Conservation (phyloP, 2,113 vertebrate genomes). For the Neoarius graeffei region DNA sequence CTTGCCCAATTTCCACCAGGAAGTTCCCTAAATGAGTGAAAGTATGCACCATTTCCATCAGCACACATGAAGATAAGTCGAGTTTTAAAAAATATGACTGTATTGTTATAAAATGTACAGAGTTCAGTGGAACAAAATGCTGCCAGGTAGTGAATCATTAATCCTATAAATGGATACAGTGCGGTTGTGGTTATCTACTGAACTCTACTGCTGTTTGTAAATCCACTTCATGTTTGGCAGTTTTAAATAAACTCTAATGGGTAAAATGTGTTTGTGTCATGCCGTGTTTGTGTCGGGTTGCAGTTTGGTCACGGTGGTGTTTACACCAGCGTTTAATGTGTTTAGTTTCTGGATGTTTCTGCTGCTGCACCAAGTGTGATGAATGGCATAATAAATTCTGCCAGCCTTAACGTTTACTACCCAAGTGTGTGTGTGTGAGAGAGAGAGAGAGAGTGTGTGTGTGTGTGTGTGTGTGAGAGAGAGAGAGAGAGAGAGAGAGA, state of each 20-base stretch:
- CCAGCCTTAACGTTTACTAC: constrained; percentile 27
- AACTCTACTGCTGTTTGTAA: neutral
- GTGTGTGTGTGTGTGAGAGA: neutral
- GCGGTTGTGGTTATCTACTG: neutral
- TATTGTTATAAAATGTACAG: neutral
- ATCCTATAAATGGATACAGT: neutral
- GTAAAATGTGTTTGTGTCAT: neutral
- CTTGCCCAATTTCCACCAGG: too few relatives aligned
- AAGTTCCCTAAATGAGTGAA: neutral
- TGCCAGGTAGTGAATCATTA: neutral
- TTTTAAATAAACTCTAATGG: neutral
- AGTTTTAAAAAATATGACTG: neutral
- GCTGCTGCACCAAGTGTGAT: constrained; percentile 24
- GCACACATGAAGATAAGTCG: neutral
- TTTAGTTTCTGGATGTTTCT: constrained; percentile 28
- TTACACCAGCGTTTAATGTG: constrained; percentile 9
- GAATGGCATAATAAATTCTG: neutral
- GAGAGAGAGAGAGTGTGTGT: constrained; percentile 24
- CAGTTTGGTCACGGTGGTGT: neutral
- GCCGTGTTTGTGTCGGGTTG: constrained; percentile 9
- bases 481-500: neutral
- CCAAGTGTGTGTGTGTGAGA: constrained; percentile 27
- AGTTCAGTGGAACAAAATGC: neutral
- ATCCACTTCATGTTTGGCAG: neutral
- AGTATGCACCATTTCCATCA: neutral